Conservation (phyloP, 2,888 invertebrate genomes). For the Orthonychiurus folsomi region DNA sequence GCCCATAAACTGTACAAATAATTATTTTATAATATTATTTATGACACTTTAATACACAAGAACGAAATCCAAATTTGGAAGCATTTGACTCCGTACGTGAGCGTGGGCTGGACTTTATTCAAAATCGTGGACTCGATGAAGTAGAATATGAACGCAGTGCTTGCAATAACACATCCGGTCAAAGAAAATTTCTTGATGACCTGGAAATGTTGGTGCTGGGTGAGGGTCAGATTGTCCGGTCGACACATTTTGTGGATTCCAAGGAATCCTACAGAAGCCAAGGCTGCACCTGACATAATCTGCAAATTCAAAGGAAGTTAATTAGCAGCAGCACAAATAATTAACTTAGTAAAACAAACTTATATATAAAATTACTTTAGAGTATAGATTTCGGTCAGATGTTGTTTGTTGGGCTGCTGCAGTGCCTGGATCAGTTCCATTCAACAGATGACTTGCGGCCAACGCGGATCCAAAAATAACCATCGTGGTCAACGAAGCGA, state of each 20-base stretch:
- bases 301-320: conserved; percentile 15
- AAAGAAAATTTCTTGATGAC: conserved; percentile 37
- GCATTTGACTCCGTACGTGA: no score
- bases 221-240: conserved; percentile 37
- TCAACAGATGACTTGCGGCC: conserved; percentile 19
- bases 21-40: no score
- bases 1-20: conserved; percentile 37
- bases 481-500: conserved; percentile 33
- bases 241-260: conserved; percentile 35
- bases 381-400: conserved; percentile 36
- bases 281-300: conserved; percentile 37
- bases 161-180: conserved; percentile 34
- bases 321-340: background rate
- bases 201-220: conserved; percentile 38
- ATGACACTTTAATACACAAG: background rate
- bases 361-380: conserved; percentile 24
- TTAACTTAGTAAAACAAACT: background rate
- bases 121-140: conserved; percentile 38
- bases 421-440: background rate
- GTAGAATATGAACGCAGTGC: conserved; percentile 32
- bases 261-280: conserved; percentile 30
- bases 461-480: conserved; percentile 37
- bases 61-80: no score
- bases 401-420: conserved; percentile 31
- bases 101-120: conserved; percentile 36